These are phyloP conservation scores for Drosophila anomelani DNA, from an alignment of 2,888 invertebrate genomes.

Conservation along the genomic window DNA sequence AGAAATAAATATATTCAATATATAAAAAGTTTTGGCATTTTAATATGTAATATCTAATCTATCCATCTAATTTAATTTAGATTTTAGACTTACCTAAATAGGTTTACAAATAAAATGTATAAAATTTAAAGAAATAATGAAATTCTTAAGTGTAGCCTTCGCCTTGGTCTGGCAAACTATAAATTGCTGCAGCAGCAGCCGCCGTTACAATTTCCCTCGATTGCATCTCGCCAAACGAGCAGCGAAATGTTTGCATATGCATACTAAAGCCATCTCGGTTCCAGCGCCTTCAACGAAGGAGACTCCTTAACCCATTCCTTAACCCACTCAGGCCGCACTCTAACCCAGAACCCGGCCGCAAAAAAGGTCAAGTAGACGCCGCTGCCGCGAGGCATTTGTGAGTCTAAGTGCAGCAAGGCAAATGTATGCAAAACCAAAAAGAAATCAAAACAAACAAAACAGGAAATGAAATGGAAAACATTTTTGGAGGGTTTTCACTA, in stretches of 20 bases:
- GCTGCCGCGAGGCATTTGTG: constrained; percentile 34
- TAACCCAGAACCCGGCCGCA: constrained; percentile 10
- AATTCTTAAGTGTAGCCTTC: constrained; percentile 13
- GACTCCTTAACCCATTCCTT: constrained; percentile 3
- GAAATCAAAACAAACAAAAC: constrained; percentile 37
- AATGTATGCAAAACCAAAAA: constrained; percentile 34
- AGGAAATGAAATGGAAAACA: constrained; percentile 36
- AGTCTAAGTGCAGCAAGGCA: constrained; percentile 39
- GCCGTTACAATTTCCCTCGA: constrained; percentile 46
- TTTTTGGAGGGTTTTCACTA: constrained; percentile 1
- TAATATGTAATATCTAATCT: too few relatives aligned
- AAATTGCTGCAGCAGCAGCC: constrained; percentile 50
- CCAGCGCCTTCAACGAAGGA: background rate
- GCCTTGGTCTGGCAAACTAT: constrained; percentile 28
- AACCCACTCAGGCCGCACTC: constrained; percentile 4
- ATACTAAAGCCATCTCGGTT: constrained; percentile 13
- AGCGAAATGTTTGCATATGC: constrained; percentile 25
- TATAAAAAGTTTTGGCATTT: too few relatives aligned
- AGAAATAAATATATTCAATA: background rate
- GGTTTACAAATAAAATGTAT: background rate
- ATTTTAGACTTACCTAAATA: too few relatives aligned
- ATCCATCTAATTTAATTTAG: too few relatives aligned
- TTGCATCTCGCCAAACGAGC: constrained; percentile 30
- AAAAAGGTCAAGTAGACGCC: constrained; percentile 53
- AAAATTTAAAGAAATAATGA: background rate